phyloP scores from a whole-genome alignment of 2,113 vertebrate genomes.

The Lagopus muta region DNA sequence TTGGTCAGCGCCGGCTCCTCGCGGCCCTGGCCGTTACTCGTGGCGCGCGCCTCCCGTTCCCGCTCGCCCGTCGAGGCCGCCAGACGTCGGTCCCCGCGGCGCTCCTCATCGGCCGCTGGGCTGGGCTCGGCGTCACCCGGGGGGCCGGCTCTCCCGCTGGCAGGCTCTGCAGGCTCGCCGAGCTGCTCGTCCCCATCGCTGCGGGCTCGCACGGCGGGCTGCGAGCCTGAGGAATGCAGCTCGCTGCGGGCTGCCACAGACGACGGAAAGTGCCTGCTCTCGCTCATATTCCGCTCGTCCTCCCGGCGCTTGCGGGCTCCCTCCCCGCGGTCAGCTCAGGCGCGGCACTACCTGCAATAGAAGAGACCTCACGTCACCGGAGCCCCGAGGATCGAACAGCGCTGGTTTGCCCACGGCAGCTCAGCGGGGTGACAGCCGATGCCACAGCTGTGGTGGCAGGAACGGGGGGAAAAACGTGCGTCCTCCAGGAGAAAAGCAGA shows the following conservation, averaged over 20 bases:
- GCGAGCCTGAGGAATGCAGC: background rate
- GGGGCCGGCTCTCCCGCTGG: background rate
- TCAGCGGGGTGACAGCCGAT: background rate
- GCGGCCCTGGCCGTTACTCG: background rate
- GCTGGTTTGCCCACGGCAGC: accelerated
- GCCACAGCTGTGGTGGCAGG: background rate
- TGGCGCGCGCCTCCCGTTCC: accelerated
- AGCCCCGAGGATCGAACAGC: accelerated
- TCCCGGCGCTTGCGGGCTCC: background rate
- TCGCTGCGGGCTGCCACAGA: background rate
- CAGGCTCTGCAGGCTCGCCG: background rate
- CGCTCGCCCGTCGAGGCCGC: background rate
- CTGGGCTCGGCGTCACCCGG: background rate
- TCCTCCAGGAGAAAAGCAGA: background rate
- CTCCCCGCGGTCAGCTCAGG: background rate
- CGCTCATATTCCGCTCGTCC: conserved; percentile 43
- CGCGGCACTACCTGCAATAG: background rate
- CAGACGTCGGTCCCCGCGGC: background rate
- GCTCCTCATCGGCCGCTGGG: background rate
- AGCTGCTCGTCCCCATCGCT: background rate
- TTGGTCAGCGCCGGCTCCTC: background rate
- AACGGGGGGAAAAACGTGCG: background rate
- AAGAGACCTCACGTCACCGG: background rate
- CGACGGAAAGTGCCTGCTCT: background rate
- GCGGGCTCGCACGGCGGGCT: background rate